phyloP scores from a whole-genome alignment of 1,140 invertebrate species.

The Pseudachorutes palmiensis region DNA sequence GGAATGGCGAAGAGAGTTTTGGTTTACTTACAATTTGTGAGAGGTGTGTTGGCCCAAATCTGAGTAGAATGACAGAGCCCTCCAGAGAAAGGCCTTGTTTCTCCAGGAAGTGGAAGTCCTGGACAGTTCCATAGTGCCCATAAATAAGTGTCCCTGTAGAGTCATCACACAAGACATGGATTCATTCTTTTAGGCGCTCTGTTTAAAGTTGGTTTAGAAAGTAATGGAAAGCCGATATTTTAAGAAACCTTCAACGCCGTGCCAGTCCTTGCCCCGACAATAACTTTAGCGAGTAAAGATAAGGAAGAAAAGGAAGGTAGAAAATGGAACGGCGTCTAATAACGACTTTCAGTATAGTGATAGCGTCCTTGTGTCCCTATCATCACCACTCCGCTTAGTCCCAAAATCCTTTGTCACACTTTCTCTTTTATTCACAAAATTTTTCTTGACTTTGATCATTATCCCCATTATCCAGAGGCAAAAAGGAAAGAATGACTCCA shows the following conservation, averaged over 20 bases:
- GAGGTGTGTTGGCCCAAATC: constrained; percentile 30
- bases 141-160: constrained; percentile 36
- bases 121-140: constrained; percentile 29
- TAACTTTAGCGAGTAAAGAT: too few relatives aligned
- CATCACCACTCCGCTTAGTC: background rate
- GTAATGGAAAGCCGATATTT: too few relatives aligned
- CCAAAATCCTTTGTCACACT: background rate
- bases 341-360: background rate
- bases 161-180: constrained; percentile 15
- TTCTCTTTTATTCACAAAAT: background rate
- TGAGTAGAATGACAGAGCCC: constrained; percentile 28
- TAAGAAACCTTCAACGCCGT: too few relatives aligned
- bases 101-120: constrained; percentile 28
- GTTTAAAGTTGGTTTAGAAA: too few relatives aligned
- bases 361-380: background rate
- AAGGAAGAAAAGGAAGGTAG: background rate
- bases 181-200: background rate
- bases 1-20: too few relatives aligned
- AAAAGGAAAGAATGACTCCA: background rate
- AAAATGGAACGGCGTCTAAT: background rate
- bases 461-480: background rate
- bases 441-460: constrained; percentile 5
- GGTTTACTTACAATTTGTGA: constrained; percentile 29
- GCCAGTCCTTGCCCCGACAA: too few relatives aligned
- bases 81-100: constrained; percentile 17